Evolutionary conservation across 30 jellyfish, hydroid and myxozoan genomes (phyloP), one percentile per base, ranked within the genome.

Genomic region (Mastigias papua): DNA sequence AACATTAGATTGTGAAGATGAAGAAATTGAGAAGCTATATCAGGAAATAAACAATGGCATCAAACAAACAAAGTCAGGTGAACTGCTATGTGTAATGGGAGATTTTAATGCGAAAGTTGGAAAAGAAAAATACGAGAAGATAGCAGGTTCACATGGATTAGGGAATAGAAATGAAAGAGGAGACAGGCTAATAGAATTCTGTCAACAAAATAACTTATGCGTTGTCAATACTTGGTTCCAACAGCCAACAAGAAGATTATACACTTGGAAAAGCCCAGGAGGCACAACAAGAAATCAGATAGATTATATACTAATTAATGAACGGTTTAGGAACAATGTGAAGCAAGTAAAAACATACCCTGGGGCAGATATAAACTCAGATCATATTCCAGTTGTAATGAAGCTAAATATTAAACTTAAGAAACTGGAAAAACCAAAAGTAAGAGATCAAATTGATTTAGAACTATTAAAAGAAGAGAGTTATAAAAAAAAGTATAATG

Each of bases 51-150:
- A 80, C 10, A 28, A 32, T 22, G 87, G 34, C 19, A 13, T n/a
- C 34, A 22, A 23, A 23, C 87, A 81, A 23, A 42, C 70, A 10
- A 81, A 81, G 73, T 65, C 88, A 10, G 19, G 29, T 20, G 92
- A 81, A 26, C 26, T 81, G 20, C 27, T 28, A 31, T 64, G 69
- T 49, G 31, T 81, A 22, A 81, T 81, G 92, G 86, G 92, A 16
- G 92, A 65, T 35, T 0, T 80, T 15, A 80, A 80, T 31, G 90
- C 82, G 30, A 80, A 42, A 42, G 54, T 8, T 42, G 54, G 37
- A 81, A 37, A 28, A 81, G 88, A 23, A 28, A 46, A 21, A 61
- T 37, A 77, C 13, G 25, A 32, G 81, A 57, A 25, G 57, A 48
- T 16, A 48, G 46, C 28, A 21, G 33, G 49, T 48, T 28, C n/a